phyloP scores from a whole-genome alignment of 2,797 vertebrate species.

The Netta rufina region DNA sequence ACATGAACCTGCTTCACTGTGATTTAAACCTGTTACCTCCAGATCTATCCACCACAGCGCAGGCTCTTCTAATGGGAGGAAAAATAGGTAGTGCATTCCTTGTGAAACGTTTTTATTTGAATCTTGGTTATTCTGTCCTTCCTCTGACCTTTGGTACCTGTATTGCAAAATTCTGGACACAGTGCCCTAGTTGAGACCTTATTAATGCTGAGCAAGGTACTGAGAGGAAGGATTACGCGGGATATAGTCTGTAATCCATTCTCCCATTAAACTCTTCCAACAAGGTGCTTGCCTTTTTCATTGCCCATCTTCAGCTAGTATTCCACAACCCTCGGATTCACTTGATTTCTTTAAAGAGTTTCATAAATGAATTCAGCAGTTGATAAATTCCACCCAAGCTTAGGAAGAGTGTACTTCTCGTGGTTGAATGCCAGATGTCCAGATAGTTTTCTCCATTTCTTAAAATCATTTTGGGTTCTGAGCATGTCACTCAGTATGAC shows the following conservation, averaged over 20 bases:
- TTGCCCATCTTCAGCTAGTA: background rate
- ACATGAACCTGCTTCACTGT: background rate
- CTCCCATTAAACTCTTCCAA: background rate
- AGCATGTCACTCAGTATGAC: background rate
- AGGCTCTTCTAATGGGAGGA: background rate
- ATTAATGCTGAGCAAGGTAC: background rate
- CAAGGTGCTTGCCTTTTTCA: background rate
- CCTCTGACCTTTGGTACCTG: background rate
- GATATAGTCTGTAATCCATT: background rate
- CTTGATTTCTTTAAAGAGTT: background rate
- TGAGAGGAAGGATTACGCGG: background rate
- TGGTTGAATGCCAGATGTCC: background rate
- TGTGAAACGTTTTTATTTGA: background rate
- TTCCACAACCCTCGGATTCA: background rate
- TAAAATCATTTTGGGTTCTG: background rate
- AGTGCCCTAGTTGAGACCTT: background rate
- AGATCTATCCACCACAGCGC: background rate
- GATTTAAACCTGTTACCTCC: background rate
- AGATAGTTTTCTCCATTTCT: background rate
- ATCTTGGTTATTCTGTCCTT: background rate
- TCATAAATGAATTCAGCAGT: background rate
- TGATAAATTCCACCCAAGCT: background rate
- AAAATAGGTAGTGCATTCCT: fast-evolving
- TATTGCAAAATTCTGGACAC: background rate
- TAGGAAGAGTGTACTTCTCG: background rate